Evolutionary conservation across 1,140 invertebrate species (phyloP), one percentile per base, ranked within the genome.

Genomic region (Yoshiicerus persimilis): DNA sequence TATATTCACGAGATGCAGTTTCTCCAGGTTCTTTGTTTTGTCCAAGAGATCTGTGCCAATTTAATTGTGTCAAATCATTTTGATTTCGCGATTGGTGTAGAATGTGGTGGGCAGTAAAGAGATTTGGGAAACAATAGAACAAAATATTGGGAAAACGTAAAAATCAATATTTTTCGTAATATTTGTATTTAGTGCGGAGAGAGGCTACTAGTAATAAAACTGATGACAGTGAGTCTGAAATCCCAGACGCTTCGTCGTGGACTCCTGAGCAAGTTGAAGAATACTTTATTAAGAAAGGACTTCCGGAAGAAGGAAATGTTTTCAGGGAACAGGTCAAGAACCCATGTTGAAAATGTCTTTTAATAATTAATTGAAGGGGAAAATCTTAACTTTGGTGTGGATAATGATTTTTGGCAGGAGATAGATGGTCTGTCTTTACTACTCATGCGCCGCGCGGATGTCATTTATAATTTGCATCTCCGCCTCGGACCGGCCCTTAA

Each of bases 401-500:
- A n/a, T 34, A 13, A 30, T 77, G n/a, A 36, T 80, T 38, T 47
- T 62, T 80, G 38, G 16, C 34, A 97, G 96, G 96, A 97, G 91
- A 97, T 98, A 90, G 97, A 98, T 94, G 97, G 97, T 0, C 94
- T 95, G 89, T 96, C 96, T 4, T 92, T 98, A 34, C 93, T 97
- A 32, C 93, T 98, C 90, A 94, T 98, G 92, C 95, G 95, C 91
- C 93, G 97, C 90, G 94, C 94, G 39, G 97, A 98, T 91, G 96
- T 98, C 4, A 93, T 98, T 3, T 95, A 93, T 62, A 95, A 96
- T 36, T 93, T 98, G 64, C 94, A 95, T 86, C 92, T 98, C 27
- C 96, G 96, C 88, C 92, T 98, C 1, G 97, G 97, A 13, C 97
- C 96, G 32, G 97, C 97, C 6, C 93, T 98, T 6, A 97, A 97